Evolutionary conservation across 1,140 invertebrate genomes (phyloP).

Genomic region (Bombus pascuorum): DNA sequence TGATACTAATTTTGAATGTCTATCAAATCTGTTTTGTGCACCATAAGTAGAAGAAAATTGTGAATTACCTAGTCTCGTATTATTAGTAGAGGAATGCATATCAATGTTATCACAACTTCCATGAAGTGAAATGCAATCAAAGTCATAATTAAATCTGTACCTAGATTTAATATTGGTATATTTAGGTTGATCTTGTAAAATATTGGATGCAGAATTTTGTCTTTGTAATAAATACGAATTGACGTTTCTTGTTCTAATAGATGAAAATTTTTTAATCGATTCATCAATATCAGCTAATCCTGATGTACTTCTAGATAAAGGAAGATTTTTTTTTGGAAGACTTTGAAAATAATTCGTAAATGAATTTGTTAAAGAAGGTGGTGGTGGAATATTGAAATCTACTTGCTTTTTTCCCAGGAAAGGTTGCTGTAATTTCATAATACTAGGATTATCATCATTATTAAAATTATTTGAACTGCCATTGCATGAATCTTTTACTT

Average conservation of each 20-base stretch:
- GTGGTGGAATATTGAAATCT: constrained; percentile 69
- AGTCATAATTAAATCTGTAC: constrained; percentile 78
- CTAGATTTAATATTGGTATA: constrained; percentile 70
- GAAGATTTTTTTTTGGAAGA: constrained; percentile 78
- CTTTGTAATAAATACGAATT: constrained; percentile 66
- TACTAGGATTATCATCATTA: constrained; percentile 32
- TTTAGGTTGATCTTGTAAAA: constrained; percentile 74
- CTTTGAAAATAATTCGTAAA: constrained; percentile 78
- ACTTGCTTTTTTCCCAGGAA: constrained; percentile 62
- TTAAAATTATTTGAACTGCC: constrained; percentile 36
- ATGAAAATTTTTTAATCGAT: constrained; percentile 67
- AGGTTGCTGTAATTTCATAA: constrained; percentile 42
- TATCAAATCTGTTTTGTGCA: constrained; percentile 65
- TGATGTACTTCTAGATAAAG: constrained; percentile 72
- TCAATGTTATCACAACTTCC: constrained; percentile 74
- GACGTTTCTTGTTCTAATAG: constrained; percentile 47
- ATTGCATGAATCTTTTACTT: constrained; percentile 27
- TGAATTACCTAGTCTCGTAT: constrained; percentile 31
- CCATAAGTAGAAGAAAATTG: constrained; percentile 58
- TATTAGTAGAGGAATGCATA: constrained; percentile 55
- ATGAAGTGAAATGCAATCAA: constrained; percentile 76
- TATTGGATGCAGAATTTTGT: constrained; percentile 76
- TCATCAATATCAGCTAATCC: constrained; percentile 74
- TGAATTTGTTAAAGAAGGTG: constrained; percentile 74
- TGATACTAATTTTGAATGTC: constrained; percentile 62